Percentiles rank a stretch among this genome's conserved stretches.
These are phyloP conservation scores for Thelohanellus kitauei DNA, from an alignment of 30 jellyfish, hydroid and myxozoan genomes.

Conservation along the genomic window DNA sequence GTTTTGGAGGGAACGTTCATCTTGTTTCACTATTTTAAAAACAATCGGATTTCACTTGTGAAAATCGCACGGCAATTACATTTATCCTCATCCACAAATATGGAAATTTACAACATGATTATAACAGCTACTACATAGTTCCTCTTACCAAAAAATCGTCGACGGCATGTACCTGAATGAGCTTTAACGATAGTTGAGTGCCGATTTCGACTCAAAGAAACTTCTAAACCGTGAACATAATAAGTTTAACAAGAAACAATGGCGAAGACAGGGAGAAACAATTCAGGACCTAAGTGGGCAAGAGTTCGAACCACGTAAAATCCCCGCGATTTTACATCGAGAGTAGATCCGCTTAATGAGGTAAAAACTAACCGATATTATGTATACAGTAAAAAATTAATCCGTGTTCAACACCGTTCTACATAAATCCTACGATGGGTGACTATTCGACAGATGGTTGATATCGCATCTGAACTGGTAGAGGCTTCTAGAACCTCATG, in stretches of 20 bases:
- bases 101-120: too few relatives aligned
- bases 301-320: slow-evolving; percentile 11
- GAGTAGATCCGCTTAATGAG: slow-evolving; percentile 12
- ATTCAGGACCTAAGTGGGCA: slow-evolving; percentile 9
- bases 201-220: slow-evolving; percentile 10
- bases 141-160: too few relatives aligned
- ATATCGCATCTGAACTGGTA: too few relatives aligned
- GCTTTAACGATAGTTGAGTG: too few relatives aligned
- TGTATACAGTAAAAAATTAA: slow-evolving; percentile 8
- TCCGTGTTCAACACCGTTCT: slow-evolving; percentile 11
- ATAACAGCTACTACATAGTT: too few relatives aligned
- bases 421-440: slow-evolving; percentile 1
- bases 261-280: slow-evolving; percentile 11
- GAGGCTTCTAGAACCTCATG: too few relatives aligned
- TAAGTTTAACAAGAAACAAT: slow-evolving; percentile 10
- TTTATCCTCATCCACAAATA: too few relatives aligned
- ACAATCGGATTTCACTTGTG: too few relatives aligned
- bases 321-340: slow-evolving; percentile 8
- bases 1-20: too few relatives aligned
- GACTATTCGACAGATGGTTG: slow-evolving; percentile 2
- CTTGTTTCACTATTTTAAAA: too few relatives aligned
- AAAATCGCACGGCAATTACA: too few relatives aligned
- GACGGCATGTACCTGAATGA: too few relatives aligned
- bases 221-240: slow-evolving; percentile 7
- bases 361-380: slow-evolving; percentile 9